phyloP scores from a whole-genome alignment of 2,797 vertebrate genomes.

The Parambassis ranga region DNA sequence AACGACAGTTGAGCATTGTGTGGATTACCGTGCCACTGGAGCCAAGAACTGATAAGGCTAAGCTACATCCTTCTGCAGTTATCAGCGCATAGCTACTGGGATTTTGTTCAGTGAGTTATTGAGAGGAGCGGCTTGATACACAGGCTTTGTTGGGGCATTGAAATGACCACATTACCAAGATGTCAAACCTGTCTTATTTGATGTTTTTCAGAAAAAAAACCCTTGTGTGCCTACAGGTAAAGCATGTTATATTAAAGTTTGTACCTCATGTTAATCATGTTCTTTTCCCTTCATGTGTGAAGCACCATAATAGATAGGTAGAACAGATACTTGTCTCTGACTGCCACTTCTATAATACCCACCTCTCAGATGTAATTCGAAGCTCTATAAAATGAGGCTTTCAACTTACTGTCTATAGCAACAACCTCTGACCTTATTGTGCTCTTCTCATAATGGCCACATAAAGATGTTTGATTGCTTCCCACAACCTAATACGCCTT shows the following conservation, averaged over 20 bases:
- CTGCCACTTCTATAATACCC: not conserved
- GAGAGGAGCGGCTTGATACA: constrained; percentile 67
- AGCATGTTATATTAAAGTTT: not conserved
- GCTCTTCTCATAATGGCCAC: constrained; percentile 24
- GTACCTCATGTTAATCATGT: not conserved
- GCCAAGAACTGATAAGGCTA: constrained; percentile 77
- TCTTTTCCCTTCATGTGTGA: constrained; percentile 15
- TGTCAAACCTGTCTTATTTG: constrained; percentile 43
- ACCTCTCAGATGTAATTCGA: constrained; percentile 22
- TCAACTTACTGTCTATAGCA: constrained; percentile 34
- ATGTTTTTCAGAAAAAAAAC: constrained; percentile 20
- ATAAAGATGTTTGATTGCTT: constrained; percentile 61
- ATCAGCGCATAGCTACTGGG: constrained; percentile 71
- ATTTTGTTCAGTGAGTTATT: constrained; percentile 68
- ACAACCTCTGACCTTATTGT: constrained; percentile 23
- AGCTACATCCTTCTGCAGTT: constrained; percentile 78
- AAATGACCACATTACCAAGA: constrained; percentile 68
- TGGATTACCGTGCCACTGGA: constrained; percentile 77
- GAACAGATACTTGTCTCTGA: not conserved
- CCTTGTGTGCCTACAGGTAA: constrained; percentile 6
- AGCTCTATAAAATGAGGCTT: constrained; percentile 30
- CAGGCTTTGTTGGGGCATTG: constrained; percentile 59
- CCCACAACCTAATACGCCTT: constrained; percentile 19
- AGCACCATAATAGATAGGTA: constrained; percentile 3
- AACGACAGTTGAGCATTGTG: constrained; percentile 67